phyloP scores from a whole-genome alignment of 2,113 vertebrate genomes.

The Paedocypris sp. region DNA sequence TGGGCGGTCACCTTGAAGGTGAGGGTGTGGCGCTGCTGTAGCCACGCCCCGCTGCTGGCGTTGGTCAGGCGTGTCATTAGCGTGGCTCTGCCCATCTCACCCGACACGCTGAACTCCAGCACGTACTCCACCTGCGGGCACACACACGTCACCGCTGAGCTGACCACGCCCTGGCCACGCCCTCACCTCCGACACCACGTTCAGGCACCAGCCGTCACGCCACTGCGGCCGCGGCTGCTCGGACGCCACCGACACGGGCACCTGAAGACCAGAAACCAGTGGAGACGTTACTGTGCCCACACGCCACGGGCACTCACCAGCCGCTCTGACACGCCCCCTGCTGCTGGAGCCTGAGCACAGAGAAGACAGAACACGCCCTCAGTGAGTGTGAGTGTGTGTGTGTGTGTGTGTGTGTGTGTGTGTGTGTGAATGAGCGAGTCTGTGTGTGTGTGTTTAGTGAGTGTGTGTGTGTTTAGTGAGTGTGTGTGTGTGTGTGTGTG shows the following conservation, averaged over 20 bases:
- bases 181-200: conserved; percentile 52
- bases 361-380: no score
- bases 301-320: no score
- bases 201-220: conserved; percentile 47
- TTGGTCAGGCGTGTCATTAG: conserved; percentile 36
- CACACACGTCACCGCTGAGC: background rate
- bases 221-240: conserved; percentile 45
- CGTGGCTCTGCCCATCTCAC: conserved; percentile 39
- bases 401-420: no score
- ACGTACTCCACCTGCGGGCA: conserved; percentile 52
- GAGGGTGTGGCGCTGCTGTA: conserved; percentile 51
- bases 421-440: no score
- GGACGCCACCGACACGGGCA: conserved; percentile 41
- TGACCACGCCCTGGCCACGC: no score
- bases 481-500: no score
- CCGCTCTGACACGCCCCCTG: no score
- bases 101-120: conserved; percentile 48
- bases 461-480: no score
- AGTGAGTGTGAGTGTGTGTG: no score
- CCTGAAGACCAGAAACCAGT: conserved; percentile 30
- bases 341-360: no score
- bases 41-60: conserved; percentile 11
- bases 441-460: no score
- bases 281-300: background rate
- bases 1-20: no score